Percentiles rank a stretch among this genome's conserved stretches.
These are phyloP conservation scores for Strigamia transsilvanica DNA, from an alignment of 2,888 invertebrate genomes.

Conservation along the genomic window DNA sequence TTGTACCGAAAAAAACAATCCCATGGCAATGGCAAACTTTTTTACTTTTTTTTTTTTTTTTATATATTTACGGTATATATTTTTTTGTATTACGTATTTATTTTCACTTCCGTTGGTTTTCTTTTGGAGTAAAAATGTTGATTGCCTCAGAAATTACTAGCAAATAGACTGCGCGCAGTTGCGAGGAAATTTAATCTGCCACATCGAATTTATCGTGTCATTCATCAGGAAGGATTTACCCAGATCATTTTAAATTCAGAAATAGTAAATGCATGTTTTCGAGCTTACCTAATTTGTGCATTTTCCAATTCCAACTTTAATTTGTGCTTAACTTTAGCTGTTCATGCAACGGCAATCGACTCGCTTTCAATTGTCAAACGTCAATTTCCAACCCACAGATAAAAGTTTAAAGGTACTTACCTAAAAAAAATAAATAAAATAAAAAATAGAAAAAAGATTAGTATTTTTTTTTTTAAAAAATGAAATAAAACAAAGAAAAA, in stretches of 20 bases:
- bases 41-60: not conserved
- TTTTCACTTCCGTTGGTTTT: not conserved
- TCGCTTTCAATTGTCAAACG: constrained; percentile 2
- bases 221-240: constrained; percentile 28
- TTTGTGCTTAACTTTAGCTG: not conserved
- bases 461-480: no score
- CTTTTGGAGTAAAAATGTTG: not conserved
- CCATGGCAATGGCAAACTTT: no score
- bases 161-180: not conserved
- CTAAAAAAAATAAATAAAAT: not conserved
- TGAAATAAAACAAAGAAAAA: not conserved
- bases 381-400: not conserved
- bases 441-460: not conserved
- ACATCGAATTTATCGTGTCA: constrained; percentile 38
- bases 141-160: constrained; percentile 5
- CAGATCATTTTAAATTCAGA: constrained; percentile 1
- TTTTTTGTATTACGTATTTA: not conserved
- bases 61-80: not conserved
- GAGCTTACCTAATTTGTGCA: constrained; percentile 20
- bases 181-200: constrained; percentile 41
- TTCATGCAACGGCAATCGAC: not conserved
- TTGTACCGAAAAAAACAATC: not conserved
- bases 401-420: constrained; percentile 27
- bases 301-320: constrained; percentile 5
- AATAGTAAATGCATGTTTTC: not conserved